Base-by-base conservation (phyloP, 2,888 invertebrate genomes). In the Aphelenchoides bicaudatus region DNA sequence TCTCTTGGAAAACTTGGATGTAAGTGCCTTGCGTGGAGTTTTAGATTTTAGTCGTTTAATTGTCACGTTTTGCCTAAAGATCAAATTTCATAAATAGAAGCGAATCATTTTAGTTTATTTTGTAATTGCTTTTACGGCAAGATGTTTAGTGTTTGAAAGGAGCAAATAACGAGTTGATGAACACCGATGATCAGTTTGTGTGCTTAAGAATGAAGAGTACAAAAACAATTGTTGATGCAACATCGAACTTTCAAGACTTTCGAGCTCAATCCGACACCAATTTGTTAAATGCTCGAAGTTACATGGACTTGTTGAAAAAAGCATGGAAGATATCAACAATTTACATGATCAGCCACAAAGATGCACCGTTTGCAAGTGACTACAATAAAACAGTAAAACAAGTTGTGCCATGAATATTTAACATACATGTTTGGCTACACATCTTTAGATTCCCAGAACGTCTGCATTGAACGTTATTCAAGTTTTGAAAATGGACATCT, bases 321-420 rank as follows among this genome's bases (percentile, higher is more conserved):
- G n/a, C n/a, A 19, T 43, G 43, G 43, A 43, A 43, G 43, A 25
- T 43, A 6, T 8, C 8, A 21, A 43, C 8, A 6, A 43, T 43
- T 25, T 43, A 43, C 43, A 43, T 25, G 23, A 43, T 43, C 43
- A 43, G 43, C 23, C 21, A 25, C 10, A 25, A 43, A n/a, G 25
- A 43, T n/a, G 43, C 25, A 8, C 43, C 43, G 10, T 43, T 43
- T n/a, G 16, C 23, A 19, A 25, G 8, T 6, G 43, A 43, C 25
- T 25, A 25, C 6, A n/a, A n/a, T 6, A 19, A n/a, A 8, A 21
- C n/a, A 6, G 16, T 43, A 19, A n/a, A 21, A 10, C 8, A 43
- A 43, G 10, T 25, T 43, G 10, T 43, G 43, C 25, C 10, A 25
- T 10, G 8, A 10, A n/a, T 43, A 43, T 25, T 10, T 25, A 10